A percentile compares a stretch with the other conserved stretches of the same genome.
phyloP scores from a whole-genome alignment of 2,113 vertebrate species.

The Cercocebus atys region DNA sequence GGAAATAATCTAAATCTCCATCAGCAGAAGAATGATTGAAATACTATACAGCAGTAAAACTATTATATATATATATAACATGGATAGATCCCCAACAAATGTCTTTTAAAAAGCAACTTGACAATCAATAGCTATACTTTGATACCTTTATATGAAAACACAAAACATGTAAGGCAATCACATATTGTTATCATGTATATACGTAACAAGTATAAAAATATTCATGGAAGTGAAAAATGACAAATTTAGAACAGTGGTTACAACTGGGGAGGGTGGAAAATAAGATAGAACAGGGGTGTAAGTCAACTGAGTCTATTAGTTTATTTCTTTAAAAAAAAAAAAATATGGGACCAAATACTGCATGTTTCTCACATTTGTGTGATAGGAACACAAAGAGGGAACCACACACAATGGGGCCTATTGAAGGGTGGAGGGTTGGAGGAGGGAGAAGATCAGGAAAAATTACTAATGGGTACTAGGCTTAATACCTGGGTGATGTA shows the following conservation, averaged over 20 bases:
- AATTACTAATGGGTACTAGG: too few relatives aligned
- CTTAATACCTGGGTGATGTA: too few relatives aligned
- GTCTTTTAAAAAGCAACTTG: background rate
- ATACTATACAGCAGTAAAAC: background rate
- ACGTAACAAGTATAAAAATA: background rate
- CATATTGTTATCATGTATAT: background rate
- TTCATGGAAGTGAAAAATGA: background rate
- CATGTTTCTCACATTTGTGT: too few relatives aligned
- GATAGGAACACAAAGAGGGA: too few relatives aligned
- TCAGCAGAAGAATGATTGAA: background rate
- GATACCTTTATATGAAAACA: background rate
- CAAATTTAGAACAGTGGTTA: background rate
- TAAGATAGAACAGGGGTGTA: background rate
- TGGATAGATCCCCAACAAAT: background rate
- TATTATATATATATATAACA: background rate
- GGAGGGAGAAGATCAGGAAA: too few relatives aligned
- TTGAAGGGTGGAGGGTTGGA: too few relatives aligned
- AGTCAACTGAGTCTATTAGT: background rate
- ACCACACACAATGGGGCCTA: too few relatives aligned
- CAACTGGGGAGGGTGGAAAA: background rate
- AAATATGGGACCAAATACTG: background rate
- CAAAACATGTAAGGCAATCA: background rate
- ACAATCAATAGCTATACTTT: background rate
- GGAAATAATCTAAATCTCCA: background rate
- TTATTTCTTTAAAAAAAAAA: background rate